Evolutionary conservation across 2,888 invertebrate genomes (phyloP).

Genomic region (Atethmia centrago): DNA sequence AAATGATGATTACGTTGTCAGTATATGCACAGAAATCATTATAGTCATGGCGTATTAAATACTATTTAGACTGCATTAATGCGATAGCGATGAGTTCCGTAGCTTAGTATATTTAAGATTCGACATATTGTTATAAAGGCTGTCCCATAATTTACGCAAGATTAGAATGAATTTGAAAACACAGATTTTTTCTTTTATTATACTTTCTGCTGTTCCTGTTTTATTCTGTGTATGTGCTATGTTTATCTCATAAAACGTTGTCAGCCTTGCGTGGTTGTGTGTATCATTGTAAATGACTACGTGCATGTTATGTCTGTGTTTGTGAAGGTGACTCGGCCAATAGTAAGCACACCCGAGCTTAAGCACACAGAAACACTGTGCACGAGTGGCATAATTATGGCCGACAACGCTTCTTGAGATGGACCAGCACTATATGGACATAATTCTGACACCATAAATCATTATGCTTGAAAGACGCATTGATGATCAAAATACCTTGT

Average conservation of each 20-base stretch:
- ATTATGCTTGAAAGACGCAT: neutral
- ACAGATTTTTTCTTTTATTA: too few relatives aligned
- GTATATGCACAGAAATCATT: slow-evolving; percentile 38
- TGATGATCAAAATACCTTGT: neutral
- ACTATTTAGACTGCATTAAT: neutral
- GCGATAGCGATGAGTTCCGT: neutral
- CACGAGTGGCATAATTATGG: neutral
- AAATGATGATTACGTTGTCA: slow-evolving; percentile 3
- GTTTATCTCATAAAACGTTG: neutral
- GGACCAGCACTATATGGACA: neutral
- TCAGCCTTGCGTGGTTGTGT: neutral
- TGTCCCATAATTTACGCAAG: too few relatives aligned
- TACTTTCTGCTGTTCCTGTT: too few relatives aligned
- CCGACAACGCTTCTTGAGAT: neutral
- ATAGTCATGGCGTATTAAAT: slow-evolving; percentile 6
- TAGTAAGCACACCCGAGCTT: neutral
- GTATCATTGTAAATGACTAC: neutral
- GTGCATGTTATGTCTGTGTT: neutral
- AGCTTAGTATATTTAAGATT: neutral
- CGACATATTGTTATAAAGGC: too few relatives aligned
- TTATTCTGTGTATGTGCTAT: too few relatives aligned
- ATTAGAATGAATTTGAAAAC: too few relatives aligned
- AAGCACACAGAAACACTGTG: neutral
- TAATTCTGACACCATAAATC: neutral
- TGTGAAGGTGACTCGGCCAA: neutral